Conservation (phyloP, 2,888 invertebrate species). For the Pimpla rufipes region DNA sequence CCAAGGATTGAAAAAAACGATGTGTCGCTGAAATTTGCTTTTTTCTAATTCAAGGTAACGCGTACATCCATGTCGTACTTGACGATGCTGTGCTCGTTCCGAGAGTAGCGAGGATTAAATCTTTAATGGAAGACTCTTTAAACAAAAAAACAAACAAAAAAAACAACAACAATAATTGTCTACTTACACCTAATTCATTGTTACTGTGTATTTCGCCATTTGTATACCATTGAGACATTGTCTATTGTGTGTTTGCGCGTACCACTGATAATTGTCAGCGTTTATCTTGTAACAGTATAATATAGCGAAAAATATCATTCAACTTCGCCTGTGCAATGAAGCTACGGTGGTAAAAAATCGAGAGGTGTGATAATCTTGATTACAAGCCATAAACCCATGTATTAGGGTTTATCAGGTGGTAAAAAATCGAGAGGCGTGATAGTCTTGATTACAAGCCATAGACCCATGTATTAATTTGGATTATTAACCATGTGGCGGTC, state of each 20-base stretch:
- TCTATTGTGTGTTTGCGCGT: not conserved
- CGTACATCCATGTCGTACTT: conserved; percentile 76
- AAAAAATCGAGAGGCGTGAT: not conserved
- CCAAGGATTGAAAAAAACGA: too few species aligned
- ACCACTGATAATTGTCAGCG: not conserved
- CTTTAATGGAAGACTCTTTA: too few species aligned
- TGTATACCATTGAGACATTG: not conserved
- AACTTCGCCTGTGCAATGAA: not conserved
- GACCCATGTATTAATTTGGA: too few species aligned
- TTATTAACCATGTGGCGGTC: too few species aligned
- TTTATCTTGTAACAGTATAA: not conserved
- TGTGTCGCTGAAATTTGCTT: not conserved
- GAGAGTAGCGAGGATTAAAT: conserved; percentile 37
- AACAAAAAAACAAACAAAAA: not conserved
- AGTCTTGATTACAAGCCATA: too few species aligned
- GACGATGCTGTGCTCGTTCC: conserved; percentile 75
- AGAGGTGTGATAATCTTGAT: not conserved
- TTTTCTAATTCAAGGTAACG: conserved; percentile 71
- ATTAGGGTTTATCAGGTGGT: too few species aligned
- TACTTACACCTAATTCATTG: not conserved
- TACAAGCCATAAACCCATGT: too few species aligned
- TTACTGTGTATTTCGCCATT: not conserved
- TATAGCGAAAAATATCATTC: not conserved
- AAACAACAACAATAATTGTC: not conserved
- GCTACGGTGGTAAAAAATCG: not conserved